Conservation (phyloP, 2,888 invertebrate genomes). For the Augiades crinisus region DNA sequence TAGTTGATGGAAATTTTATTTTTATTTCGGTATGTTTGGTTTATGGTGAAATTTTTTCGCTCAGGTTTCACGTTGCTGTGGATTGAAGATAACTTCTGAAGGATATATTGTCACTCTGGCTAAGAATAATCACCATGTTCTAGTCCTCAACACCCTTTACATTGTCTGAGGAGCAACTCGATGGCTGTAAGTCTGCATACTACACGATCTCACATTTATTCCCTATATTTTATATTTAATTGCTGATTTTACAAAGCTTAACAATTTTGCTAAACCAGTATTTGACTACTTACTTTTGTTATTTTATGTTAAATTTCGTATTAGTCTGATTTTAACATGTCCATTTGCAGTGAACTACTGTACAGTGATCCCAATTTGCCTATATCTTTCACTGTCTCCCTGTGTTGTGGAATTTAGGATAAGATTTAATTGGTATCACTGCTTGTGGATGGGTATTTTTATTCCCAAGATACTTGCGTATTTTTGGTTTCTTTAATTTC, state of each 20-base stretch:
- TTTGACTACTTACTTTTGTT: constrained; percentile 77
- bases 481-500: constrained; percentile 65
- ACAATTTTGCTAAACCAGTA: constrained; percentile 80
- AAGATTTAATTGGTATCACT: constrained; percentile 57
- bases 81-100: constrained; percentile 97
- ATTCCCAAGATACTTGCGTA: constrained; percentile 73
- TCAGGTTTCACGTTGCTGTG: constrained; percentile 98
- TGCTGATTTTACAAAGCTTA: constrained; percentile 80
- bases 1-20: no score
- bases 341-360: constrained; percentile 60
- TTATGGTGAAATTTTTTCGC: no score
- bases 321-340: constrained; percentile 71
- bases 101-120: constrained; percentile 98
- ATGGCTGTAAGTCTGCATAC: constrained; percentile 81
- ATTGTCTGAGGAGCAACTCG: constrained; percentile 88
- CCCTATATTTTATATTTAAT: constrained; percentile 79
- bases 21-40: no score
- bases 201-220: constrained; percentile 82
- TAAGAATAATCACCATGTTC: constrained; percentile 99
- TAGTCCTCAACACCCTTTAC: constrained; percentile 96
- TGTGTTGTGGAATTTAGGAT: constrained; percentile 55
- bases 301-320: constrained; percentile 74
- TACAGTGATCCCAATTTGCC: constrained; percentile 49
- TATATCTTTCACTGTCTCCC: constrained; percentile 47
- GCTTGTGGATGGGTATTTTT: constrained; percentile 68